phyloP scores from a whole-genome alignment of 2,113 vertebrate species.

The Hippocampus abdominalis region DNA sequence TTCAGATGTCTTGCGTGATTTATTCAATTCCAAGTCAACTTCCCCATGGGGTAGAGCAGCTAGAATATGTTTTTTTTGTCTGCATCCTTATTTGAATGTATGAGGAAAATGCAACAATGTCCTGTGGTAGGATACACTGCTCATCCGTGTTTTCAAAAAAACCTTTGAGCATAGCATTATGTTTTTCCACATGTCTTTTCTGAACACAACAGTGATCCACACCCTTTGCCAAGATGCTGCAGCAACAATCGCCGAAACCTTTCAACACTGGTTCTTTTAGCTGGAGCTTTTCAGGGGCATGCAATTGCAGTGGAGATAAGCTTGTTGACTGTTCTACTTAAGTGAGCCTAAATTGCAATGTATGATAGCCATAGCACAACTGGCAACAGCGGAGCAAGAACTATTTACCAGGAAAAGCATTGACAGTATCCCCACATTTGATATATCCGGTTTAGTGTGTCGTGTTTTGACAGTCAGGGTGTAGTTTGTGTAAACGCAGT shows the following conservation, averaged over 20 bases:
- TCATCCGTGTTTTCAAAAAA: not conserved
- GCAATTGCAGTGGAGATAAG: conserved; percentile 7
- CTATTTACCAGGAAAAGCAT: conserved; percentile 39
- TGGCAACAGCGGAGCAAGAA: conserved; percentile 5
- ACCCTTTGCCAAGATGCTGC: not conserved
- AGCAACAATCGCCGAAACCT: not conserved
- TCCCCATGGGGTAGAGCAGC: not conserved
- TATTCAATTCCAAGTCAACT: not conserved
- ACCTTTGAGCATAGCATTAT: not conserved
- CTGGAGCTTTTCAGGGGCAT: not conserved
- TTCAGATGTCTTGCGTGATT: not conserved
- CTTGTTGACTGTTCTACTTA: conserved; percentile 30
- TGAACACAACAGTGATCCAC: not conserved
- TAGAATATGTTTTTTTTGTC: not conserved
- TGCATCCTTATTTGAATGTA: not conserved
- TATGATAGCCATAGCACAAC: not conserved
- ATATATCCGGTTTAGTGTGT: conserved; percentile 36
- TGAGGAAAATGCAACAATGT: not conserved
- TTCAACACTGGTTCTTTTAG: conserved; percentile 2
- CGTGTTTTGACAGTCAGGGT: conserved; percentile 11
- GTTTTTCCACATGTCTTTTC: not conserved
- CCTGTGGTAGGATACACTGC: not conserved
- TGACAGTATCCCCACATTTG: conserved; percentile 12
- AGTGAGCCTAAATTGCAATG: conserved; percentile 19
- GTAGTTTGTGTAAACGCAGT: conserved; percentile 20